Evolutionary conservation across 2,113 vertebrate genomes (phyloP).

Genomic region (Cololabis saira): DNA sequence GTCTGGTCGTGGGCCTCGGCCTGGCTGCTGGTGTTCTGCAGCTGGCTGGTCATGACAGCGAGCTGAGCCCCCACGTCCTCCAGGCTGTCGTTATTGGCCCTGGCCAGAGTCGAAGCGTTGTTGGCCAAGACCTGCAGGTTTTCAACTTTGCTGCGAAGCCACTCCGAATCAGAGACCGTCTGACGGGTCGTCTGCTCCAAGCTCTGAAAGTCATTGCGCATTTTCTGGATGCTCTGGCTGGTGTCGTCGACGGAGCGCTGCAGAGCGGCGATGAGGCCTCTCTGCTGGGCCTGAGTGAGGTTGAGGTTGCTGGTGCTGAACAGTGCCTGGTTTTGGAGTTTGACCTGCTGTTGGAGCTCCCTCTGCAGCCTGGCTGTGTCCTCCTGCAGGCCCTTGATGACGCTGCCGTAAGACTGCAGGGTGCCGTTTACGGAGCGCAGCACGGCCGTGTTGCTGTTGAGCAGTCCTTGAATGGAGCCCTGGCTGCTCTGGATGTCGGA

Average conservation of each 20-base stretch:
- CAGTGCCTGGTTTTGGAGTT: conserved; percentile 84
- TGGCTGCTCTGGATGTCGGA: conserved; percentile 86
- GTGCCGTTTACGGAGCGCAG: conserved; percentile 90
- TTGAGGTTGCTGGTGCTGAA: conserved; percentile 91
- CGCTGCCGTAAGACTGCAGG: conserved; percentile 86
- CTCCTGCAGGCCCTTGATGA: conserved; percentile 87
- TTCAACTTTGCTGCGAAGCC: conserved; percentile 91
- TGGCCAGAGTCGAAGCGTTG: conserved; percentile 88
- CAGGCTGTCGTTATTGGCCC: conserved; percentile 90
- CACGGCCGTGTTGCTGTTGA: conserved; percentile 88
- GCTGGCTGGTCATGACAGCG: conserved; percentile 82
- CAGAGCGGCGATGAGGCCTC: conserved; percentile 83
- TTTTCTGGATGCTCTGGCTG: conserved; percentile 87
- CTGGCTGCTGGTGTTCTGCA: conserved; percentile 90
- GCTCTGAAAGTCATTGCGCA: conserved; percentile 90
- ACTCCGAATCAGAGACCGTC: conserved; percentile 87
- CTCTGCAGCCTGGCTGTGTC: conserved; percentile 88
- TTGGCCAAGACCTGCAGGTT: conserved; percentile 86
- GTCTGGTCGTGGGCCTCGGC: conserved; percentile 88
- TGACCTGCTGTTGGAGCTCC: conserved; percentile 87
- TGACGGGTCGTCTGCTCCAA: conserved; percentile 89
- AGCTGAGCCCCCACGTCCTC: conserved; percentile 91
- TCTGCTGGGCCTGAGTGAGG: conserved; percentile 91
- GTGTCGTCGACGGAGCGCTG: conserved; percentile 91
- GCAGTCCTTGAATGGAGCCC: conserved; percentile 86